These are phyloP conservation scores for Polypterus bichir DNA, from an alignment of 2,113 vertebrate species.

Conservation along the genomic window DNA sequence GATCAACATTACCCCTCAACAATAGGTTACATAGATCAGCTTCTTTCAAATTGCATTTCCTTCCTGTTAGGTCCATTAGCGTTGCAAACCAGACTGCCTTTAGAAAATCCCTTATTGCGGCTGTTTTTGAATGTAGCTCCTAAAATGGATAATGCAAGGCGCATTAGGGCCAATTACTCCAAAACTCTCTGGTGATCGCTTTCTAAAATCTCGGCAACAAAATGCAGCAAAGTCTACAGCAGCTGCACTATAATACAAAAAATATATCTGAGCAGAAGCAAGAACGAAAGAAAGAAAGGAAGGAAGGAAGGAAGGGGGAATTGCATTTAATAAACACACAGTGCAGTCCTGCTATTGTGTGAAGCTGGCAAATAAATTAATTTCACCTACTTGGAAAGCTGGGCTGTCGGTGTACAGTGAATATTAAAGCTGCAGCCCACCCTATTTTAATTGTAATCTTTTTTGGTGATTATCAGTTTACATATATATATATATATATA, in stretches of 20 bases:
- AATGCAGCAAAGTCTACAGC: slow-evolving; percentile 59
- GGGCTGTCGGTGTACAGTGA: no score
- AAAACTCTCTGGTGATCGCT: slow-evolving; percentile 65
- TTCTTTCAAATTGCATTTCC: slow-evolving; percentile 92
- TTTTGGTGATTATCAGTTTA: no score
- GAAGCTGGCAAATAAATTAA: no score
- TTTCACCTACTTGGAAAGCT: no score
- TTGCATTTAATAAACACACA: no score
- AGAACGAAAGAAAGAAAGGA: no score
- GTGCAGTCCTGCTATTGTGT: no score
- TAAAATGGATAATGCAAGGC: slow-evolving; percentile 80
- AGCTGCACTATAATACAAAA: slow-evolving; percentile 32
- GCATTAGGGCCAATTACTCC: slow-evolving; percentile 81
- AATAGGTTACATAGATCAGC: slow-evolving; percentile 84
- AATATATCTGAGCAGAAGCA: slow-evolving; percentile 13
- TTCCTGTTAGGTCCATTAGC: slow-evolving; percentile 84
- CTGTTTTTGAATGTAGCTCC: slow-evolving; percentile 70
- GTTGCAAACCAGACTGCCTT: slow-evolving; percentile 70
- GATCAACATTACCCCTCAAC: slow-evolving; percentile 83
- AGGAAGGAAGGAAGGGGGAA: no score
- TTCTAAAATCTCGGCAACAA: slow-evolving; percentile 65
- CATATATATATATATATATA: no score
- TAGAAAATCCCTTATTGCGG: slow-evolving; percentile 72
- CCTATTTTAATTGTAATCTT: no score
- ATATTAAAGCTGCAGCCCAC: no score